These are phyloP conservation scores for Melanotaenia boesemani DNA, from an alignment of 2,797 vertebrate species.

Conservation along the genomic window DNA sequence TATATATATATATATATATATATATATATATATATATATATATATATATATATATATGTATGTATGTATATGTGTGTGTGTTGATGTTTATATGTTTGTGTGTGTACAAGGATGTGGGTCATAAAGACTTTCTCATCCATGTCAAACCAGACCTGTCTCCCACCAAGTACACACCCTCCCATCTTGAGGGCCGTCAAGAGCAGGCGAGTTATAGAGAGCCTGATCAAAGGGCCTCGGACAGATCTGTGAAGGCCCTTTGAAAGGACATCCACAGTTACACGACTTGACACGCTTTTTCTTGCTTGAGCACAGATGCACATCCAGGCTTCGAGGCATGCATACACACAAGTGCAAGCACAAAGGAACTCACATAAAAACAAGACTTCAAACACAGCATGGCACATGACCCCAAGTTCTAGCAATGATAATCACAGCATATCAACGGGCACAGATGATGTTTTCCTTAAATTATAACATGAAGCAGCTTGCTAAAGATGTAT, in stretches of 20 bases:
- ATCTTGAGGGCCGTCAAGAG: constrained; percentile 62
- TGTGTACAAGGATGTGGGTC: constrained; percentile 29
- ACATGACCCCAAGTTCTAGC: constrained; percentile 63
- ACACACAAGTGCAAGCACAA: constrained; percentile 14
- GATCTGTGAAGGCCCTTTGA: constrained; percentile 79
- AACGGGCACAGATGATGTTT: constrained; percentile 50
- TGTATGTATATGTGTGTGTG: neutral
- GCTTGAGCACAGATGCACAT: constrained; percentile 48
- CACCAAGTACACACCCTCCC: constrained; percentile 54
- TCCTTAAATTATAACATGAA: constrained; percentile 41
- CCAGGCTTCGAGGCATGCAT: constrained; percentile 23
- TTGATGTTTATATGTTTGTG: constrained; percentile 1
- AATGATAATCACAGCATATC: constrained; percentile 64
- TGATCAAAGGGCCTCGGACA: constrained; percentile 78
- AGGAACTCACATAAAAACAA: constrained; percentile 28
- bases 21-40: neutral
- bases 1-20: too few relatives aligned
- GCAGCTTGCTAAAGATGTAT: constrained; percentile 2
- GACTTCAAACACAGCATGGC: constrained; percentile 46
- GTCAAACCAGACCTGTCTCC: constrained; percentile 56
- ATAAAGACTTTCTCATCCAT: constrained; percentile 46
- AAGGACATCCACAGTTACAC: constrained; percentile 71
- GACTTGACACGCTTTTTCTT: constrained; percentile 60
- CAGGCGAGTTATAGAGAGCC: constrained; percentile 60
- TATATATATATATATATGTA: too few relatives aligned